Conservation (phyloP, 2,797 vertebrate genomes). For the Rallus crepitans region DNA sequence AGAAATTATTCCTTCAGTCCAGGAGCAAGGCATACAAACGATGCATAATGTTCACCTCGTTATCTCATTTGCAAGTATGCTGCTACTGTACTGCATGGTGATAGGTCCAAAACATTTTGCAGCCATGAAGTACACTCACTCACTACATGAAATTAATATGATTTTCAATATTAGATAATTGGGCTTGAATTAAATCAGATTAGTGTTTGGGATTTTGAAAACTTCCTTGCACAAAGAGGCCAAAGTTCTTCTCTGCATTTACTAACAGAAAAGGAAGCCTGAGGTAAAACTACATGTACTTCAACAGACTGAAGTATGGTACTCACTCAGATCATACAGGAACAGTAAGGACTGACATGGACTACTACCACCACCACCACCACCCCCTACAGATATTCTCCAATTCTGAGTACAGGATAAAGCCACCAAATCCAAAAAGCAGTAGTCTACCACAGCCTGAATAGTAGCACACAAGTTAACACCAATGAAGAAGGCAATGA, state of each 20-base stretch:
- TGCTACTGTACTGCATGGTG: neutral
- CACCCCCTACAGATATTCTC: neutral
- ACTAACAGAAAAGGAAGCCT: neutral
- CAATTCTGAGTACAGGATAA: neutral
- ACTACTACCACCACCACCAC: neutral
- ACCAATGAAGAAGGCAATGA: neutral
- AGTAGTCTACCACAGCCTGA: neutral
- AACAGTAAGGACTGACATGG: neutral
- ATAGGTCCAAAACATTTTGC: neutral
- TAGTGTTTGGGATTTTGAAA: neutral
- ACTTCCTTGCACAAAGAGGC: neutral
- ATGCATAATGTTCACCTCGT: fast-evolving
- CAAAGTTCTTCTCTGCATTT: neutral
- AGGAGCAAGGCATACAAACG: neutral
- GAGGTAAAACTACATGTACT: neutral
- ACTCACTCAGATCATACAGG: neutral
- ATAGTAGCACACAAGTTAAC: neutral
- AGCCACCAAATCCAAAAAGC: neutral
- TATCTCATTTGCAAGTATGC: neutral
- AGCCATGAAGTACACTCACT: neutral
- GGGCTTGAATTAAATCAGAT: neutral
- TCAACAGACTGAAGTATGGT: neutral
- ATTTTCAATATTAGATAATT: neutral
- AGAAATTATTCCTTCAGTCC: neutral
- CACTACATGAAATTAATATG: neutral